phyloP scores from a whole-genome alignment of 2,113 vertebrate species.

The Hypocryptadius cinnamomeus region DNA sequence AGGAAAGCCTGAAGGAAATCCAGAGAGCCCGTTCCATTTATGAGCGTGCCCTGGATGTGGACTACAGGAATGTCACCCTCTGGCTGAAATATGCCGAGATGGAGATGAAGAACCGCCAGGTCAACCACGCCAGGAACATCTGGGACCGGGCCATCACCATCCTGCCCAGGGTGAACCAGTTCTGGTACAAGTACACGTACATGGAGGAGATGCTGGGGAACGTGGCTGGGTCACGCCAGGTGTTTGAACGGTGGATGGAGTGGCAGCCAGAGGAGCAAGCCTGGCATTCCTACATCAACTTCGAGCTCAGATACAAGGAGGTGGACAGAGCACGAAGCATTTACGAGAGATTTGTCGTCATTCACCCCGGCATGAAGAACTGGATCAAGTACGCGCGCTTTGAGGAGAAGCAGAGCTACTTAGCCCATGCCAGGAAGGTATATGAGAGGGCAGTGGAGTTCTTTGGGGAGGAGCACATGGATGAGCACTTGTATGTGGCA shows the following conservation, averaged over 20 bases:
- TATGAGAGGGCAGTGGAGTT: conserved; percentile 92
- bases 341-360: conserved; percentile 90
- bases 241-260: conserved; percentile 98
- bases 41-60: conserved; percentile 95
- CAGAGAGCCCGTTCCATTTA: conserved; percentile 96
- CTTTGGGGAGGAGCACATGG: conserved; percentile 89
- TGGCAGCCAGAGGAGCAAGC: conserved; percentile 98
- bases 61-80: conserved; percentile 92
- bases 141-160: conserved; percentile 96
- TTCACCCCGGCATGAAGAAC: conserved; percentile 95
- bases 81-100: conserved; percentile 99
- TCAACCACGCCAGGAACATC: conserved; percentile 96
- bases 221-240: conserved; percentile 86
- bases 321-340: conserved; percentile 90
- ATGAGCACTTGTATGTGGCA: conserved; percentile 89
- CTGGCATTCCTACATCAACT: conserved; percentile 99
- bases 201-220: conserved; percentile 99
- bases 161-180: conserved; percentile 93
- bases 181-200: conserved; percentile 99
- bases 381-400: conserved; percentile 99
- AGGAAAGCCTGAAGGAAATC: conserved; percentile 93
- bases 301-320: conserved; percentile 95
- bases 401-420: conserved; percentile 92
- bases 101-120: conserved; percentile 98
- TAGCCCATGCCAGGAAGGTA: conserved; percentile 85